Conservation (phyloP, 2,888 invertebrate species). For the Nemurella pictetii region DNA sequence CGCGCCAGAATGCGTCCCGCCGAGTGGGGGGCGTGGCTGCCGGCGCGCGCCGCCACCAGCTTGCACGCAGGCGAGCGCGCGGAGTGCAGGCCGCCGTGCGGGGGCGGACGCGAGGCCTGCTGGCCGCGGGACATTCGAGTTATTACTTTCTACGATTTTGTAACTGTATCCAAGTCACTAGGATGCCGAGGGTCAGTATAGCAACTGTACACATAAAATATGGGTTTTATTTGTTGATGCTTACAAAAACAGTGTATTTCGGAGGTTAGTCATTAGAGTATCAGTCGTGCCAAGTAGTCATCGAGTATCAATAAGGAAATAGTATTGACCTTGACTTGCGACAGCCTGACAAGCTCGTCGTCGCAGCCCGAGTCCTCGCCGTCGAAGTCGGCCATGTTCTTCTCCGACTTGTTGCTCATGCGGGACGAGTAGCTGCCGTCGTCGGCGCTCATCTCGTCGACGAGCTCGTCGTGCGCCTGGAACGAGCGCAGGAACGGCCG, state of each 20-base stretch:
- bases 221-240: too few species aligned
- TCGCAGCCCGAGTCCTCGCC: constrained; percentile 88
- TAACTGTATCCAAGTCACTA: too few species aligned
- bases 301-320: too few species aligned
- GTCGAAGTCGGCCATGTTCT: constrained; percentile 93
- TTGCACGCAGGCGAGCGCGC: constrained; percentile 41
- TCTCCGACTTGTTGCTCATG: constrained; percentile 90
- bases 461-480: constrained; percentile 55
- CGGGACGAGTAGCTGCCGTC: constrained; percentile 92
- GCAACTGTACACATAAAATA: too few species aligned
- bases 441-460: constrained; percentile 65
- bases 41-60: constrained; percentile 30
- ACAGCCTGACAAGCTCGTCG: constrained; percentile 75
- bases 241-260: too few species aligned
- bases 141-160: too few species aligned
- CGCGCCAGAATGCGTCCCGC: constrained; percentile 51
- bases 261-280: too few species aligned
- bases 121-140: constrained; percentile 43
- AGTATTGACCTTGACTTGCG: constrained; percentile 61
- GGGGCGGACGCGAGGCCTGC: constrained; percentile 48
- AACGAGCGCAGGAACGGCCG: constrained; percentile 39
- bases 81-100: constrained; percentile 48
- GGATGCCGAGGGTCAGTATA: too few species aligned
- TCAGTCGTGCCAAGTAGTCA: too few species aligned
- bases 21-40: constrained; percentile 30